Evolutionary conservation across 2,797 vertebrate genomes (phyloP), one percentile per base, ranked within the genome.

Genomic region (Sylvia borin): DNA sequence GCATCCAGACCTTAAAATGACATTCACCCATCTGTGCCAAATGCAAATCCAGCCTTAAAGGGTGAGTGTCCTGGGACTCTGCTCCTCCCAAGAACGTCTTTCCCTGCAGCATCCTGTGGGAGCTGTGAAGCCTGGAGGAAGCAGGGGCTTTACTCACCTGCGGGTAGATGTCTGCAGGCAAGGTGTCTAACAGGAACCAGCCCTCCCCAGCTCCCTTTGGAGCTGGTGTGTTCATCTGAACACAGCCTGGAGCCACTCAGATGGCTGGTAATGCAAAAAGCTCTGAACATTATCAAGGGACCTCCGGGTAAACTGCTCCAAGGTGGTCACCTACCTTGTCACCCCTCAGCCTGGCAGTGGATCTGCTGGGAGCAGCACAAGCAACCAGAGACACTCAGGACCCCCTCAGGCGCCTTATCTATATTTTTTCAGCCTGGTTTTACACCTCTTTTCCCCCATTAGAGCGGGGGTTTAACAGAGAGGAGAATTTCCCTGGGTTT

Each of bases 401-500:
- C 7, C 10, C 20, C 17, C 34, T 55, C 54, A 29, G 24, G 22
- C 17, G 90, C n/a, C 22, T 14, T 34, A 11, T 43, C 22, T n/a
- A 0, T 45, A 17, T 27, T 90, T 83, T 82, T 71, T 40, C 43
- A 80, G 61, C 72, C 29, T 45, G 32, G 13, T 7, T 82, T 76
- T 64, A 5, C 5, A 12, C 5, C 0, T 0, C 62, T 54, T 60
- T 26, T 21, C 10, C 18, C 50, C n/a, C 1, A 1, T 5, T 4
- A 2, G 40, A 68, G 15, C 1, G 3, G 16, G 70, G 21, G 19
- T 40, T 26, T 5, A 8, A 38, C 18, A 0, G 4, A 53, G 45
- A 68, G 48, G 38, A 93, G 78, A 91, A 72, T 68, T 68, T 74
- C 78, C 70, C 45, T 5, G 53, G 3, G 9, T 36, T 64, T 90